phyloP scores from a whole-genome alignment of 2,888 invertebrate species.

The Baronia brevicornis region DNA sequence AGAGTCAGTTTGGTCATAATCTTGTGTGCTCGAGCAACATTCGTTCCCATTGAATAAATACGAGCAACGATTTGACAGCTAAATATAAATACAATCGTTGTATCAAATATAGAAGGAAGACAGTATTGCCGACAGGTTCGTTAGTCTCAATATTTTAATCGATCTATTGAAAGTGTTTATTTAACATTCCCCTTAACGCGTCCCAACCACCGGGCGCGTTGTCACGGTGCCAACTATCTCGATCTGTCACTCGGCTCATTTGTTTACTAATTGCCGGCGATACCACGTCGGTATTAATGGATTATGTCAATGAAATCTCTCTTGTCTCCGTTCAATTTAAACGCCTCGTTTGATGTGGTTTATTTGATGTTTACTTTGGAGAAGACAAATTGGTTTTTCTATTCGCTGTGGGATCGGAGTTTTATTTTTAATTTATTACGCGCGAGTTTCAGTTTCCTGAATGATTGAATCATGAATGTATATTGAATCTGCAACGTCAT shows the following conservation, averaged over 20 bases:
- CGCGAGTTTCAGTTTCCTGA: constrained; percentile 9
- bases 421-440: constrained; percentile 22
- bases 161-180: constrained; percentile 15
- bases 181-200: constrained; percentile 22
- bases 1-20: no score
- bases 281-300: constrained; percentile 61
- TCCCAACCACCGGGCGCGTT: constrained; percentile 31
- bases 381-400: constrained; percentile 49
- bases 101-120: no score
- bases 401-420: constrained; percentile 17
- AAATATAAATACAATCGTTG: no score
- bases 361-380: constrained; percentile 49
- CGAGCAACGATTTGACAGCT: no score
- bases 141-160: constrained; percentile 7
- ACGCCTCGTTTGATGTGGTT: constrained; percentile 58
- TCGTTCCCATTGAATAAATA: no score
- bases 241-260: constrained; percentile 69
- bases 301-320: constrained; percentile 65
- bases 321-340: constrained; percentile 37
- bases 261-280: constrained; percentile 66
- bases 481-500: constrained; percentile 2
- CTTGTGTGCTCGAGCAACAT: no score
- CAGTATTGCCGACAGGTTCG: no score
- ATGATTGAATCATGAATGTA: no score
- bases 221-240: constrained; percentile 62